Evolutionary conservation across 2,888 invertebrate genomes (phyloP).

Genomic region (Bombylius major): DNA sequence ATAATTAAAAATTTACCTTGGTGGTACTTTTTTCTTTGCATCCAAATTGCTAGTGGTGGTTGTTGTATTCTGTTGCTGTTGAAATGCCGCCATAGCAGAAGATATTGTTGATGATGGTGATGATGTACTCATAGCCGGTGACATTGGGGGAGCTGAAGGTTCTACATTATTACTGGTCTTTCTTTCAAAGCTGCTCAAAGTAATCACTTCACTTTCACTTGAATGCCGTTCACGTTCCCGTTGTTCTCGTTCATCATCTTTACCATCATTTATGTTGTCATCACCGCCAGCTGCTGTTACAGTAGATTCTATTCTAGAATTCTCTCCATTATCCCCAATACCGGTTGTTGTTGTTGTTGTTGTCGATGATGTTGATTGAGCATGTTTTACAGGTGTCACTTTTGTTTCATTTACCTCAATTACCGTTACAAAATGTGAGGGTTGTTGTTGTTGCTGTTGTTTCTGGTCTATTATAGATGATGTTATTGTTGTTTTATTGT

Average conservation of each 20-base stretch:
- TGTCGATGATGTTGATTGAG: constrained; percentile 15
- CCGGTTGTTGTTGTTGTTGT: background rate
- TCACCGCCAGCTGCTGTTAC: background rate
- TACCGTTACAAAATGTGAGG: constrained; percentile 65
- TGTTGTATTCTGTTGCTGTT: background rate
- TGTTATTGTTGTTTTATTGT: constrained; percentile 8
- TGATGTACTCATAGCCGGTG: constrained; percentile 24
- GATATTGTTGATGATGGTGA: constrained; percentile 15
- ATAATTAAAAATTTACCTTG: constrained; percentile 39
- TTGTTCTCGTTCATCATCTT: background rate
- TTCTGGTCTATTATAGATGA: background rate
- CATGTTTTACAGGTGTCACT: constrained; percentile 22
- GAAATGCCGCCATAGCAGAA: constrained; percentile 19
- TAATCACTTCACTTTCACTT: constrained; percentile 15
- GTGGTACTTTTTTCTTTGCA: constrained; percentile 52
- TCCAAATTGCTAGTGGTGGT: constrained; percentile 35
- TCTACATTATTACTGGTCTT: constrained; percentile 17
- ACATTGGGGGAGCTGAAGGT: constrained; percentile 32
- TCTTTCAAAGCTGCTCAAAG: constrained; percentile 25
- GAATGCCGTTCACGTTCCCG: constrained; percentile 9
- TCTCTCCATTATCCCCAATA: background rate
- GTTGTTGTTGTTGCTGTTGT: constrained; percentile 11
- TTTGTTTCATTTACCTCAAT: constrained; percentile 78
- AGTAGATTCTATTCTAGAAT: background rate
- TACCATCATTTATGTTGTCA: background rate